Conservation (phyloP, 2,888 invertebrate genomes). For the Cantharis nigra region DNA sequence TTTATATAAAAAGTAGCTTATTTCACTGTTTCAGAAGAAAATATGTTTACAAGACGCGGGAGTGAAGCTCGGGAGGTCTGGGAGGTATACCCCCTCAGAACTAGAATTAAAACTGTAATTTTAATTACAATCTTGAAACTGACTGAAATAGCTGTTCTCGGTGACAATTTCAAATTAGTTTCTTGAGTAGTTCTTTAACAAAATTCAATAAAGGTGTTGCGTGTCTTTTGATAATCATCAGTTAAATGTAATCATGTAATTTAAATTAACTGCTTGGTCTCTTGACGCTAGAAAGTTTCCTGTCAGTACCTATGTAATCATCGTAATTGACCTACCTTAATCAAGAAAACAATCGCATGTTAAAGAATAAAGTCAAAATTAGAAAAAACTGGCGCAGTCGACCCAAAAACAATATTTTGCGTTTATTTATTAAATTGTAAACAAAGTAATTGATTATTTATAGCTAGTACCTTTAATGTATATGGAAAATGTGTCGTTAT, state of each 20-base stretch:
- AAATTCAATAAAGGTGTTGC: neutral
- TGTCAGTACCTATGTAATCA: neutral
- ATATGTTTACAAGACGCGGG: too few species aligned
- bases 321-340: neutral
- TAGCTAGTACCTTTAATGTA: neutral
- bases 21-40: too few species aligned
- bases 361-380: neutral
- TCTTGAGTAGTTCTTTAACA: neutral
- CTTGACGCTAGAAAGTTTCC: neutral
- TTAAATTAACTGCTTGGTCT: neutral
- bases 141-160: too few species aligned
- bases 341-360: neutral
- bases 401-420: neutral
- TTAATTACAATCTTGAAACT: too few species aligned
- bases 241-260: neutral
- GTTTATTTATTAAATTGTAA: neutral
- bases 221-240: neutral
- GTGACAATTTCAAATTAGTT: neutral
- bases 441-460: neutral
- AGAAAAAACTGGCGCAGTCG: neutral
- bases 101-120: too few species aligned
- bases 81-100: too few species aligned
- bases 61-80: too few species aligned
- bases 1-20: too few species aligned
- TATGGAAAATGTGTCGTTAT: neutral